Percentiles rank a stretch among this genome's conserved stretches.
Conservation (phyloP, 2,888 invertebrate genomes). For the Lasius fuliginosus region DNA sequence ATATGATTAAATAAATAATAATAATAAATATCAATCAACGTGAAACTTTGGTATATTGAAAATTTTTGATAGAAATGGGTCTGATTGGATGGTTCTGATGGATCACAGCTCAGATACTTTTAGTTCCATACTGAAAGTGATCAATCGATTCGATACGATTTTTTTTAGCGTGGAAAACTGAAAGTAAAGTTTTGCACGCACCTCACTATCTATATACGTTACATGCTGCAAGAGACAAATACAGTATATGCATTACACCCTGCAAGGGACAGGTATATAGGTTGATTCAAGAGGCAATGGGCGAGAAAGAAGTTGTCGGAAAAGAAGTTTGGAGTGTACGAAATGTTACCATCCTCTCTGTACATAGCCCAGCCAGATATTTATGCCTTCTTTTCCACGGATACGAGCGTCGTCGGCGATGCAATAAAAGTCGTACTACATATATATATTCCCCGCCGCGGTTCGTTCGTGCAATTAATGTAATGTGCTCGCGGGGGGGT, state of each 20-base stretch:
- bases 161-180: background rate
- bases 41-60: background rate
- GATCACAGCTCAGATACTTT: background rate
- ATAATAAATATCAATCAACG: background rate
- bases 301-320: background rate
- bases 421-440: slow-evolving; percentile 30
- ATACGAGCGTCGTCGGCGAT: background rate
- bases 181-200: background rate
- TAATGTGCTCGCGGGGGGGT: background rate
- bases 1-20: too few relatives aligned
- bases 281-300: background rate
- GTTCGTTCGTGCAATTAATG: slow-evolving; percentile 47
- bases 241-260: background rate
- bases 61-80: slow-evolving; percentile 4
- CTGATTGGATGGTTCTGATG: slow-evolving; percentile 12
- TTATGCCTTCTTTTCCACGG: slow-evolving; percentile 8
- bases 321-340: background rate
- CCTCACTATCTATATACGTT: background rate
- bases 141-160: slow-evolving; percentile 27
- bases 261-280: background rate
- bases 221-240: background rate
- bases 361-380: background rate
- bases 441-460: background rate
- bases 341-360: background rate
- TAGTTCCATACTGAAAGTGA: background rate